Conservation (phyloP, 30 jellyfish, hydroid and myxozoan genomes). For the Mastigias papua region DNA sequence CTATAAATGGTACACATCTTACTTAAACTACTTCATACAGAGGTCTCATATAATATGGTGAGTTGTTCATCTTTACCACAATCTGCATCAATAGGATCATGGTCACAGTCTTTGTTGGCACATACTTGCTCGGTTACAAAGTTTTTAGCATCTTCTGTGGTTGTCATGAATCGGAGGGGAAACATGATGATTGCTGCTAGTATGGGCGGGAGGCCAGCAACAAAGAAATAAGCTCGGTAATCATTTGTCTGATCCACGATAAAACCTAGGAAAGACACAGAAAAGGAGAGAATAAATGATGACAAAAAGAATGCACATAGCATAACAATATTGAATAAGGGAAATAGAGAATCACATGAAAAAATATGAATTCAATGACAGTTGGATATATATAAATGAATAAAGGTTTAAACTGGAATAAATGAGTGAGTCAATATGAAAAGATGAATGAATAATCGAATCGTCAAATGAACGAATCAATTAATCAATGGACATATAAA, state of each 20-base stretch:
- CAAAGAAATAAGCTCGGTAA: constrained; percentile 16
- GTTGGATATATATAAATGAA: no score
- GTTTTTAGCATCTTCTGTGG: background rate
- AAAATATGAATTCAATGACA: no score
- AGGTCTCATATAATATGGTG: background rate
- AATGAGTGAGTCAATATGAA: no score
- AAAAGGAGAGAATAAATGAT: background rate
- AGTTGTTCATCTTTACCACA: background rate
- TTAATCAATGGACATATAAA: no score
- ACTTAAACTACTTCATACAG: background rate
- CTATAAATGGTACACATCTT: no score
- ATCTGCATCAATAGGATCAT: background rate
- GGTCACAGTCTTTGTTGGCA: background rate
- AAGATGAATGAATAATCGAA: no score
- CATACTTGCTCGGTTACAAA: background rate
- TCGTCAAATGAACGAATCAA: no score
- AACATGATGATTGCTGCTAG: background rate
- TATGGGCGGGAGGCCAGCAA: constrained; percentile 35
- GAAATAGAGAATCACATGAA: no score
- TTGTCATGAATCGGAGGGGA: background rate
- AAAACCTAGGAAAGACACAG: background rate
- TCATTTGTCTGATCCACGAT: constrained; percentile 21
- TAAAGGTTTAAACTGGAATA: no score
- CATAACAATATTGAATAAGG: no score
- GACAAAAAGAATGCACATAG: background rate